Conservation (phyloP, 2,888 invertebrate species). For the Cephalotes varians region DNA sequence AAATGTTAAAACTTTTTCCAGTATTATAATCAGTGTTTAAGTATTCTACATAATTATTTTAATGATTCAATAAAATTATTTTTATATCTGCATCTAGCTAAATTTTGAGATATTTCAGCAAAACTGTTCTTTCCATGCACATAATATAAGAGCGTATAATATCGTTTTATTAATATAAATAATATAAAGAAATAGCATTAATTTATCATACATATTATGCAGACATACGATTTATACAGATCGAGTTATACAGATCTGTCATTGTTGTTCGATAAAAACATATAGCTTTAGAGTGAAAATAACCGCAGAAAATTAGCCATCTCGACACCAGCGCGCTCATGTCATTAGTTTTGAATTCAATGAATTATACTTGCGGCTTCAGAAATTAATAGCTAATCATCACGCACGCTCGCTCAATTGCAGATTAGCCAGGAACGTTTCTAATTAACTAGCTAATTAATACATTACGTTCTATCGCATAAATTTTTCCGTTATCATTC, state of each 20-base stretch:
- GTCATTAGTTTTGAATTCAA: constrained; percentile 68
- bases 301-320: constrained; percentile 55
- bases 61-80: too few relatives aligned
- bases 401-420: constrained; percentile 59
- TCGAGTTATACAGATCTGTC: background rate
- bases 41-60: too few relatives aligned
- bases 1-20: too few relatives aligned
- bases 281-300: constrained; percentile 31
- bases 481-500: background rate
- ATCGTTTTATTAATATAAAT: background rate
- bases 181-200: background rate
- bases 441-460: constrained; percentile 64
- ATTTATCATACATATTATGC: background rate
- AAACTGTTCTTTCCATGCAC: too few relatives aligned
- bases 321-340: constrained; percentile 41
- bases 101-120: too few relatives aligned
- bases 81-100: too few relatives aligned
- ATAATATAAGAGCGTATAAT: constrained; percentile 1
- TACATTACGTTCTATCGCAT: background rate
- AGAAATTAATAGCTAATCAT: constrained; percentile 63
- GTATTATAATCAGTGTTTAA: too few relatives aligned
- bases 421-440: constrained; percentile 35
- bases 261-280: constrained; percentile 11
- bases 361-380: constrained; percentile 63
- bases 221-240: constrained; percentile 1